Conservation (phyloP, 2,113 vertebrate genomes). For the Rhombomys opimus region DNA sequence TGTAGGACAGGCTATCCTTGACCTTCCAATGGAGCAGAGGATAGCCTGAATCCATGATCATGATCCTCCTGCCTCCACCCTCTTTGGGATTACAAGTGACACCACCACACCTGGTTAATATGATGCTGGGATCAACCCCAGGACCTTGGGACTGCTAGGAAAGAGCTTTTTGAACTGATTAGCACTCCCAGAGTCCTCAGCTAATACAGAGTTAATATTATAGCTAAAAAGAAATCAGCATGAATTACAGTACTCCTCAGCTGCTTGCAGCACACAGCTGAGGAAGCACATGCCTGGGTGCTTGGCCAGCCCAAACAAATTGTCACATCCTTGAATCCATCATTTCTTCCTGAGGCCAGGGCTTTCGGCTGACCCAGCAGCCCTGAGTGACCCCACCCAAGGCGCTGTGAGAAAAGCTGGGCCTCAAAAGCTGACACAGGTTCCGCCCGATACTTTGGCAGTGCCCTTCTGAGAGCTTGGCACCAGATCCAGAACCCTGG, state of each 20-base stretch:
- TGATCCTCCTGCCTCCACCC: neutral
- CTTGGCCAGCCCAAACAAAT: slow-evolving; percentile 17
- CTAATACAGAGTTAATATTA: no score
- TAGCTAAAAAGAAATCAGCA: neutral
- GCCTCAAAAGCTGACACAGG: neutral
- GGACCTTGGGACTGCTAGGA: neutral
- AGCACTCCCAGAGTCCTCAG: neutral
- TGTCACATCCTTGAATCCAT: neutral
- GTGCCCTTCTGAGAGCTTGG: neutral
- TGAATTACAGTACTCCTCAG: no score
- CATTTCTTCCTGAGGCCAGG: slow-evolving; percentile 19
- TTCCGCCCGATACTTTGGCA: neutral
- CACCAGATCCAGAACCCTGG: neutral
- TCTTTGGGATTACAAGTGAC: neutral
- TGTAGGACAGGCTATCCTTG: neutral
- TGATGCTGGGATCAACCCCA: neutral
- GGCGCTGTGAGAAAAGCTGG: neutral
- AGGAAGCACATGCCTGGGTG: slow-evolving; percentile 19
- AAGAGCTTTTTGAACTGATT: neutral
- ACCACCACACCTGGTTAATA: neutral
- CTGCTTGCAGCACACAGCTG: rapidly evolving
- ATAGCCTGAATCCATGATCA: neutral
- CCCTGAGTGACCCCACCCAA: neutral
- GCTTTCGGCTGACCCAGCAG: neutral
- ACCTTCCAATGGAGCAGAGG: neutral